Conservation (phyloP, 2,888 invertebrate genomes). For the Prionchulus punctatus region DNA sequence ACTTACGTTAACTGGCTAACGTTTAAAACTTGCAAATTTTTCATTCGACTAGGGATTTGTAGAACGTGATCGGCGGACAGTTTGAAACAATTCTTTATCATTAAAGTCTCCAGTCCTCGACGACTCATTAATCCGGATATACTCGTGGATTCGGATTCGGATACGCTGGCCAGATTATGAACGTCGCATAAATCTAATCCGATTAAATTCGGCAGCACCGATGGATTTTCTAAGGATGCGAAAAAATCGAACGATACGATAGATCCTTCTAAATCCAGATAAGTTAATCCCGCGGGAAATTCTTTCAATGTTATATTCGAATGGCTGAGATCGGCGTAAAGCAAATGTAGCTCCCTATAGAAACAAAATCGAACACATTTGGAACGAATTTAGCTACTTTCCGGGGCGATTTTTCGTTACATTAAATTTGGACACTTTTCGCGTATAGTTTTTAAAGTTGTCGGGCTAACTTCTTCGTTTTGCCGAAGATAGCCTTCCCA, state of each 20-base stretch:
- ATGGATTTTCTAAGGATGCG: neutral
- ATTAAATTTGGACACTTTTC: too few species aligned
- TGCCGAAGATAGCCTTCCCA: neutral
- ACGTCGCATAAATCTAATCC: neutral
- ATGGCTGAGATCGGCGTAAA: neutral
- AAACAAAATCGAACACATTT: too few species aligned
- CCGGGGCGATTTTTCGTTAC: too few species aligned
- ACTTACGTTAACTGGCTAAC: neutral
- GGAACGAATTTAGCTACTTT: too few species aligned
- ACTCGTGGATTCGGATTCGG: too few species aligned
- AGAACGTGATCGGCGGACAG: neutral
- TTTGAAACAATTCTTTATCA: conserved; percentile 2
- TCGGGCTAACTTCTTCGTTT: too few species aligned
- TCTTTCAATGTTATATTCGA: neutral
- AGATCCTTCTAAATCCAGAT: neutral
- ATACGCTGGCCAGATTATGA: conserved; percentile 1
- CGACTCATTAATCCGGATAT: neutral
- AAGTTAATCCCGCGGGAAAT: neutral
- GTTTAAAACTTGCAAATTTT: neutral
- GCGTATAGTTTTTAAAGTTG: too few species aligned
- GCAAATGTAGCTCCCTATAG: neutral
- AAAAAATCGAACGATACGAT: neutral
- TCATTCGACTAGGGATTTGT: neutral
- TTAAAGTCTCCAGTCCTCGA: neutral
- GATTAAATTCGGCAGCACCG: neutral